Evolutionary conservation across 2,113 vertebrate species (phyloP), one percentile per base, ranked within the genome.

Genomic region (Paramisgurnus dabryanus): DNA sequence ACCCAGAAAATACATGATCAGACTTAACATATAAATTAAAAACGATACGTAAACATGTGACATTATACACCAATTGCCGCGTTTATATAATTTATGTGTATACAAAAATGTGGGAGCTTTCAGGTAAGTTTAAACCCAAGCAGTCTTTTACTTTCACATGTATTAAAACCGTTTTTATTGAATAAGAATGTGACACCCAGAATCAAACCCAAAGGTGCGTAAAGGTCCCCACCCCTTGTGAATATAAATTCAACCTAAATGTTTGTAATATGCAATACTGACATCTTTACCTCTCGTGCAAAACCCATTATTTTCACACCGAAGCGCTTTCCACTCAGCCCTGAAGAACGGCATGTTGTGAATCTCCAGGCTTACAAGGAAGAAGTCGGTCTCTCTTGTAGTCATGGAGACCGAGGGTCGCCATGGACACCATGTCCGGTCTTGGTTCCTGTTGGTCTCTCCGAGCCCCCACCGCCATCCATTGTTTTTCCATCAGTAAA

Each of bases 351-450:
- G 61, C 7, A 5, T 60, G 64, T 57, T 47, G 66, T 41, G 72
- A 66, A 65, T 82, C 55, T 72, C 72, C 49, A 49, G 27, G 40
- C 39, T 47, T 74, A 43, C 34, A 47, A 79, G 70, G 57, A 76
- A 49, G 67, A 74, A 61, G 58, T 64, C 68, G 17, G 64, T 67
- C 83, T 84, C 18, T 67, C 77, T 82, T 18, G 81, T 88, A 86
- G 78, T 83, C 89, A 82, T 86, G 88, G 89, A 27, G 88, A 93
- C 85, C 27, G 66, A 85, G 45, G 80, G 84, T 91, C 89, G 84
- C 86, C 85, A 87, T 91, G 88, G 80, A 87, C 82, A 89, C 89
- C 76, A 69, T 34, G 80, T 55, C 63, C 73, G 49, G 80, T 83
- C 77, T 83, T 79, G 82, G 80, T 63, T 82, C 60, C 11, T 64